Conservation (phyloP, 2,888 invertebrate genomes). For the Pollenia griseotomentosa region DNA sequence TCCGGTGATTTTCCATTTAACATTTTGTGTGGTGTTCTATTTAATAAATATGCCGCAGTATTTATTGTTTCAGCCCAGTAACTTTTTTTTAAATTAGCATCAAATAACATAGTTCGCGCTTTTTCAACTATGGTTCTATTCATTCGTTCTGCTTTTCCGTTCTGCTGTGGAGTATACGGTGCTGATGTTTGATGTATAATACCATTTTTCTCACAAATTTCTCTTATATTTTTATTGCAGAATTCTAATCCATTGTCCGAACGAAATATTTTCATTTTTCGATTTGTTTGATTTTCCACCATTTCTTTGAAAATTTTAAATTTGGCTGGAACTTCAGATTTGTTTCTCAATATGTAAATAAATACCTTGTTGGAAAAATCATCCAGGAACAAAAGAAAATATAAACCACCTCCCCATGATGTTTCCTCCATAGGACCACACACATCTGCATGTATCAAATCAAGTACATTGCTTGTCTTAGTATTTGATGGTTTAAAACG, state of each 20-base stretch:
- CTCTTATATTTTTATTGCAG: slow-evolving; percentile 5
- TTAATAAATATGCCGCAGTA: slow-evolving; percentile 18
- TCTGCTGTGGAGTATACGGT: slow-evolving; percentile 4
- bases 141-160: too few relatives aligned
- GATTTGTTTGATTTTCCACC: too few relatives aligned
- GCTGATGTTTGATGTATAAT: background rate
- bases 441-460: too few relatives aligned
- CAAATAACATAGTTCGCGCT: slow-evolving; percentile 24
- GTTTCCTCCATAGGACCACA: background rate
- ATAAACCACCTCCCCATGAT: slow-evolving; percentile 36
- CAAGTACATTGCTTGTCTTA: too few relatives aligned
- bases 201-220: slow-evolving; percentile 17
- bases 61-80: background rate
- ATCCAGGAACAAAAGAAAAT: slow-evolving; percentile 35
- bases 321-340: background rate
- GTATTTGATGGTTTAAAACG: too few relatives aligned
- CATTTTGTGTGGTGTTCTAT: slow-evolving; percentile 10
- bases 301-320: background rate
- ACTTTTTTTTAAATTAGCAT: background rate
- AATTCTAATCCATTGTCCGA: too few relatives aligned
- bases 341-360: slow-evolving; percentile 16
- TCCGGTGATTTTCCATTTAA: slow-evolving; percentile 36
- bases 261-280: too few relatives aligned
- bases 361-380: slow-evolving; percentile 23
- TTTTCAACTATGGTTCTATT: slow-evolving; percentile 41